Percentiles rank a stretch among this genome's conserved stretches.
Evolutionary conservation across 2,797 vertebrate species (phyloP).

Genomic region (Enteromius paludinosus): DNA sequence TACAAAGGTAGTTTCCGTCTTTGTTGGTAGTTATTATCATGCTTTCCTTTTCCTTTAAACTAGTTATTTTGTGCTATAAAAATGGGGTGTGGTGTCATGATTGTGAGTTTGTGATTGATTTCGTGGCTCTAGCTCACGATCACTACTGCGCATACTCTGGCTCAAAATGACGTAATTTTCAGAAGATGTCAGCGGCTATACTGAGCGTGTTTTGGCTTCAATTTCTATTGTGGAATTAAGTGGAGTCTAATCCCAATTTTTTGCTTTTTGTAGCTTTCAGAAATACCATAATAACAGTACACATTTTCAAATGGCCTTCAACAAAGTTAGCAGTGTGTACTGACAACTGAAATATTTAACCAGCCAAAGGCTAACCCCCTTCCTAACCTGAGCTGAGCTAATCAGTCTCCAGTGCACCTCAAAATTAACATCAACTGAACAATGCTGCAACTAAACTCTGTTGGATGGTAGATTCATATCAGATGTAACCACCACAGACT

Average conservation of each 20-base stretch:
- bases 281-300: background rate
- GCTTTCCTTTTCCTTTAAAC: no score
- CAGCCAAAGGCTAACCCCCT: background rate
- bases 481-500: background rate
- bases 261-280: no score
- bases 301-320: background rate
- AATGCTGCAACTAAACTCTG: background rate
- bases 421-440: conserved; percentile 8
- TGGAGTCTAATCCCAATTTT: background rate
- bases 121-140: no score
- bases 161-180: no score
- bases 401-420: background rate
- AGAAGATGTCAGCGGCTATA: no score
- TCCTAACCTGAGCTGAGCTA: conserved; percentile 11
- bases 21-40: no score
- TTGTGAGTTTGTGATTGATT: no score
- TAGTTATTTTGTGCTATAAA: no score
- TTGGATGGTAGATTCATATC: background rate
- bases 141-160: no score
- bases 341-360: background rate
- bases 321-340: background rate
- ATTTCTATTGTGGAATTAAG: background rate
- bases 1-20: no score
- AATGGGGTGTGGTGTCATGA: no score
- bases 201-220: no score